Evolutionary conservation across 1,140 invertebrate genomes (phyloP).

Genomic region (Cotesia typhae): DNA sequence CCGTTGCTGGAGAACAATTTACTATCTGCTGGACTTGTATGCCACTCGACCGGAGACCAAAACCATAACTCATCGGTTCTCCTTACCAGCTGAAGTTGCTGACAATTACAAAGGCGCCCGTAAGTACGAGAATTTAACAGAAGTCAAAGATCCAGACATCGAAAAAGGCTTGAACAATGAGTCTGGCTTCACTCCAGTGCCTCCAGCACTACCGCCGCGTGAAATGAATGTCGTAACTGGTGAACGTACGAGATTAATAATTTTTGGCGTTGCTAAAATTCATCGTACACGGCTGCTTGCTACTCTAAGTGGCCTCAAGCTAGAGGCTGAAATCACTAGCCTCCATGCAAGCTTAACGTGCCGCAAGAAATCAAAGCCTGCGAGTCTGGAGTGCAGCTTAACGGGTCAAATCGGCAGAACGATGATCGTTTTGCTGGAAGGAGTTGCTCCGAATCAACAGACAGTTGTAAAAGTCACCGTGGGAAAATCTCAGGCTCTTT

Average conservation of each 20-base stretch:
- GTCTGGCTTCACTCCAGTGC: slow-evolving; percentile 65
- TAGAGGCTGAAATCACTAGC: slow-evolving; percentile 88
- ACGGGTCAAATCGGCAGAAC: slow-evolving; percentile 91
- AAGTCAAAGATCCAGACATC: slow-evolving; percentile 58
- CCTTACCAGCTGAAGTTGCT: slow-evolving; percentile 57
- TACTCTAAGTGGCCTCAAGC: slow-evolving; percentile 90
- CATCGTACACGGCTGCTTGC: slow-evolving; percentile 88
- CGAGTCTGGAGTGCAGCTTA: slow-evolving; percentile 83
- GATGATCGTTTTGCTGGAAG: slow-evolving; percentile 92
- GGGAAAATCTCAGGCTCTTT: slow-evolving; percentile 90
- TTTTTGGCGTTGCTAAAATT: slow-evolving; percentile 89
- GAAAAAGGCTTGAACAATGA: slow-evolving; percentile 62
- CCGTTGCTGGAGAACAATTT: slow-evolving; percentile 94
- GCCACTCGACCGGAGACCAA: slow-evolving; percentile 94
- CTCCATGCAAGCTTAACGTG: slow-evolving; percentile 82
- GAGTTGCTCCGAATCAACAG: slow-evolving; percentile 87
- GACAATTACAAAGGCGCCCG: slow-evolving; percentile 56
- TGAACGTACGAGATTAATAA: slow-evolving; percentile 71
- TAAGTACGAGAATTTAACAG: slow-evolving; percentile 55
- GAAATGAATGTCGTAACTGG: slow-evolving; percentile 62
- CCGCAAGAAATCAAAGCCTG: slow-evolving; percentile 78
- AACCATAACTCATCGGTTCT: slow-evolving; percentile 76
- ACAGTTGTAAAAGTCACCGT: slow-evolving; percentile 94
- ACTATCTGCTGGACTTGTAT: slow-evolving; percentile 90
- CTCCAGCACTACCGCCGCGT: slow-evolving; percentile 55